Base-by-base conservation (phyloP, 30 jellyfish, hydroid and myxozoan genomes). In the Morbakka virulenta region DNA sequence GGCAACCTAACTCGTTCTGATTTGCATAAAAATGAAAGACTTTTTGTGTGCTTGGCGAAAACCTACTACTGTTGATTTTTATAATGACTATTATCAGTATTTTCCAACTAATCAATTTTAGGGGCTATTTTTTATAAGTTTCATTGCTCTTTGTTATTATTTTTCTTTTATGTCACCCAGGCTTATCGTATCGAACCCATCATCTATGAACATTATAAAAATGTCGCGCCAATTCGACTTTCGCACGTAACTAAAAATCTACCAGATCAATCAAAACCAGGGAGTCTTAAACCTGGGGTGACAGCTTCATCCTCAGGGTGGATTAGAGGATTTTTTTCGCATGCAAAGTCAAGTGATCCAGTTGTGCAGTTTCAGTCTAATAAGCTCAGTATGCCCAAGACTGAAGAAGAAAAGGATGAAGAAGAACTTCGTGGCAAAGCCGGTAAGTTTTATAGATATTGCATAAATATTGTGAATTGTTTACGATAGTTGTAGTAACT, bases 141-240 rank as follows among this genome's bases (percentile, higher is more conserved):
- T n/a, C n/a, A n/a, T n/a, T n/a, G n/a, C n/a, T n/a, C n/a, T n/a
- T n/a, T n/a, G n/a, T n/a, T n/a, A n/a, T n/a, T n/a, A n/a, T n/a
- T n/a, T n/a, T n/a, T n/a, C n/a, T n/a, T n/a, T n/a, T n/a, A n/a
- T n/a, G n/a, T n/a, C 25, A 21, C 74, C 2, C 26, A 91, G 98
- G 98, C 98, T 1, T 91, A 91, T 72, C 83, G 98, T 1, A 47
- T 91, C 64, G 98, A 91, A 83, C 98, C 98, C 1, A 63, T 91
- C 73, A 91, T 91, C 0, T 91, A 77, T 53, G 95, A 79, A 32
- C 89, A 91, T 52, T 91, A 91, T 49, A 74, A 93, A 1, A 63
- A 84, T 24, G 76, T 91, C 17, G 95, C 96, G 22, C 98, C 98
- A 2, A 96, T 91, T 4, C 79, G 76, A 32, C 65, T 91, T 35